phyloP scores from a whole-genome alignment of 2,797 vertebrate genomes.

The Tapirus indicus region DNA sequence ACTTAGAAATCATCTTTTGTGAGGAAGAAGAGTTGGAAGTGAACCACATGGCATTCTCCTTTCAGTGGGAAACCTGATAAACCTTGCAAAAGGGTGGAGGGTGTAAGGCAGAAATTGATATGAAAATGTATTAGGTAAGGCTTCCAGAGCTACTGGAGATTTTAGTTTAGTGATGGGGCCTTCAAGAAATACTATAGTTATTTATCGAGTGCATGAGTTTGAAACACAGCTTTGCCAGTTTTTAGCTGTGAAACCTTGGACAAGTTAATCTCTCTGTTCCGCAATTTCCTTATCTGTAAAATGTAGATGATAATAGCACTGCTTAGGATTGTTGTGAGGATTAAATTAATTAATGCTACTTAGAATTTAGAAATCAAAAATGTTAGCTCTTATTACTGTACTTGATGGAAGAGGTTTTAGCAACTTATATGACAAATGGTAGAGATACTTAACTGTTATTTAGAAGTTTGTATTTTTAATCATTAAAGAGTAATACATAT shows the following conservation, averaged over 20 bases:
- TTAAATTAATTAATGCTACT: constrained; percentile 32
- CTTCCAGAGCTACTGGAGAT: not conserved
- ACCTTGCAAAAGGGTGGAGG: not conserved
- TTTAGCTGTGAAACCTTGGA: not conserved
- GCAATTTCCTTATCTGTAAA: constrained; percentile 23
- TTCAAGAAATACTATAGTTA: not conserved
- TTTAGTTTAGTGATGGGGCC: not conserved
- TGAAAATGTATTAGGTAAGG: not conserved
- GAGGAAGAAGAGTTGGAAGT: not conserved
- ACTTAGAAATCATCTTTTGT: constrained; percentile 12
- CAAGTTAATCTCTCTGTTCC: not conserved
- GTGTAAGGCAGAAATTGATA: not conserved
- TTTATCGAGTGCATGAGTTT: not conserved
- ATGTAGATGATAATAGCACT: not conserved
- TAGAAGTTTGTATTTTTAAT: constrained; percentile 22
- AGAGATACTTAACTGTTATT: not conserved
- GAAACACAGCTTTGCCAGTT: not conserved
- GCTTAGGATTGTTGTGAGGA: not conserved
- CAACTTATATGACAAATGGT: constrained; percentile 10
- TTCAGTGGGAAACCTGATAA: not conserved
- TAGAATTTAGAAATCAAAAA: constrained; percentile 42
- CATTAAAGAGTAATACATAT: not conserved
- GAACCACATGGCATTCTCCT: not conserved
- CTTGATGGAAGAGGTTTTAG: constrained; percentile 5
- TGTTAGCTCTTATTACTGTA: not conserved